A percentile compares a stretch with the other conserved stretches of the same genome.
Evolutionary conservation across 2,888 invertebrate genomes (phyloP).

Genomic region (Limnephilus lunatus): DNA sequence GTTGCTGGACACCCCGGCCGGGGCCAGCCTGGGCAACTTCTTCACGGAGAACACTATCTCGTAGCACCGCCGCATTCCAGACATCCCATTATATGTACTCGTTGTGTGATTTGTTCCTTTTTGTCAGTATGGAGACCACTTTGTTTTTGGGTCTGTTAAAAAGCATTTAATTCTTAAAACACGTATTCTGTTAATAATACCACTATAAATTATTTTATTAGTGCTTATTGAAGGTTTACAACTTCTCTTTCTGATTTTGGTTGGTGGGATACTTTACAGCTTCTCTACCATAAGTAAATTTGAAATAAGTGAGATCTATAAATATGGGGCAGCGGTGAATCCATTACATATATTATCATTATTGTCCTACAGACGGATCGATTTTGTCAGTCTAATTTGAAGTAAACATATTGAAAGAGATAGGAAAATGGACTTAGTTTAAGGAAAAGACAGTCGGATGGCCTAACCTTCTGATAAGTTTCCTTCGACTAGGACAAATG

Average conservation of each 20-base stretch:
- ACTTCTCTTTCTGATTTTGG: too few species aligned
- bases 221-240: background rate
- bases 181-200: background rate
- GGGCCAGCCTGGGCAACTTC: constrained; percentile 71
- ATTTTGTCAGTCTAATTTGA: background rate
- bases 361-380: too few species aligned
- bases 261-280: background rate
- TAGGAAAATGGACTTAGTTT: background rate
- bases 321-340: background rate
- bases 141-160: background rate
- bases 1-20: constrained; percentile 71
- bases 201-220: background rate
- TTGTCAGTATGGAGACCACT: background rate
- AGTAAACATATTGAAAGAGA: background rate
- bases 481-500: background rate
- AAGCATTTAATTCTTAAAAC: background rate
- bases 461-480: background rate
- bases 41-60: constrained; percentile 69
- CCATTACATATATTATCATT: background rate
- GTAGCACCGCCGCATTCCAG: constrained; percentile 44
- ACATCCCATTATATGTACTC: background rate
- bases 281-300: background rate
- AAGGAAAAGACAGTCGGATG: background rate
- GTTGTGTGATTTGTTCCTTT: constrained; percentile 22
- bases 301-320: background rate